A percentile compares a stretch with the other conserved stretches of the same genome.
These are phyloP conservation scores for Cichlasoma orientale DNA, from an alignment of 2,797 vertebrate species.

Conservation along the genomic window DNA sequence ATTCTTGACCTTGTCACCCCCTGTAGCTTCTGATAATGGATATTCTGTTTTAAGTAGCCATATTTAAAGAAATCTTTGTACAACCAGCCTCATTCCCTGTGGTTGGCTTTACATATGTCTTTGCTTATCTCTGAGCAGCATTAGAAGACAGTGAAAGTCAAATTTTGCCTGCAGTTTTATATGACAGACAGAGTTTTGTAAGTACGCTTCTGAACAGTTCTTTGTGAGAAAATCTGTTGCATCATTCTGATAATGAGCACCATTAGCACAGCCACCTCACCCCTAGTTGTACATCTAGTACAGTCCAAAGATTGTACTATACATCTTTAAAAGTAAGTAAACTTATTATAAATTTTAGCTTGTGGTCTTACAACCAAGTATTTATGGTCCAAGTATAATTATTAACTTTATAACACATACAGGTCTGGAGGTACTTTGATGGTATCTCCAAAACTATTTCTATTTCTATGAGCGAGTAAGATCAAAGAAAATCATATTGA, in stretches of 20 bases:
- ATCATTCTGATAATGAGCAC: not conserved
- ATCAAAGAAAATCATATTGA: slow-evolving; percentile 19
- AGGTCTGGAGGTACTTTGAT: not conserved
- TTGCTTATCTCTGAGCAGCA: slow-evolving; percentile 33
- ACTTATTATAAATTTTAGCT: not conserved
- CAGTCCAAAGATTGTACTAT: not conserved
- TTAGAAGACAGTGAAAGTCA: slow-evolving; percentile 17
- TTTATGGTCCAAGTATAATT: not conserved
- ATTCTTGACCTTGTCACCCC: slow-evolving; percentile 53
- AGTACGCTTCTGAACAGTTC: not conserved
- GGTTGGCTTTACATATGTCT: slow-evolving; percentile 50
- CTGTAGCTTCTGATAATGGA: slow-evolving; percentile 48
- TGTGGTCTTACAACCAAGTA: not conserved
- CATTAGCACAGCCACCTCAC: not conserved
- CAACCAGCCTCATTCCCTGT: slow-evolving; percentile 4
- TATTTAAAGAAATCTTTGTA: slow-evolving; percentile 46
- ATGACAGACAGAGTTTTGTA: slow-evolving; percentile 21
- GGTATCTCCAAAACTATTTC: not conserved
- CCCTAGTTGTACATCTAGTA: not conserved
- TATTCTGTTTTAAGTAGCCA: slow-evolving; percentile 54
- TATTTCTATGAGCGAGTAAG: not conserved
- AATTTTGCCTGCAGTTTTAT: slow-evolving; percentile 21
- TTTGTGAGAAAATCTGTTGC: not conserved
- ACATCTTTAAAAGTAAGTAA: not conserved
- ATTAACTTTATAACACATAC: not conserved